Percentiles rank a stretch among this genome's conserved stretches.
Conservation (phyloP, 1,140 invertebrate genomes). For the Neodiprion fabricii region DNA sequence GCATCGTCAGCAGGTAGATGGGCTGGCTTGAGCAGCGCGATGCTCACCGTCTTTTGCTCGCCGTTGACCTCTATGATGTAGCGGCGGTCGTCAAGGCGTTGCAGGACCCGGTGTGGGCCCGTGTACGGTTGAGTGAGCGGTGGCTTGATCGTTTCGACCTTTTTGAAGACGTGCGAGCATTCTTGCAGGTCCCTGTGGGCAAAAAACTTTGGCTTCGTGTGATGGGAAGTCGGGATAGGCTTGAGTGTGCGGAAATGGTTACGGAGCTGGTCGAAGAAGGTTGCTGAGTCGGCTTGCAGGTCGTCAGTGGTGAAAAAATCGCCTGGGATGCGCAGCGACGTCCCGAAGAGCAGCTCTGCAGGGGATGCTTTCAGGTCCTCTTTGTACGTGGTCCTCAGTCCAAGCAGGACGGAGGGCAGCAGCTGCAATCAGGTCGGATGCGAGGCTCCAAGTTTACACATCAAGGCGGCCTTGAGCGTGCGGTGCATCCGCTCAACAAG, state of each 20-base stretch:
- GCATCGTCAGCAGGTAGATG: neutral
- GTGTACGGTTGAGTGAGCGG: slow-evolving; percentile 28
- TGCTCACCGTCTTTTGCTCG: neutral
- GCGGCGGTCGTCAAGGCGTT: slow-evolving; percentile 13
- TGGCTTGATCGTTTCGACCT: slow-evolving; percentile 21
- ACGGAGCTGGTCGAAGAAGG: too few species aligned
- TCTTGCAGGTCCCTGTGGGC: slow-evolving; percentile 22
- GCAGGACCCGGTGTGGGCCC: slow-evolving; percentile 28
- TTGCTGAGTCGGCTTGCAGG: too few species aligned
- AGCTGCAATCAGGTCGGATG: slow-evolving; percentile 25
- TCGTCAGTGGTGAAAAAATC: slow-evolving; percentile 22
- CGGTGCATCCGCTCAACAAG: slow-evolving; percentile 37
- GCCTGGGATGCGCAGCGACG: neutral
- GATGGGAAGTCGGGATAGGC: slow-evolving; percentile 24
- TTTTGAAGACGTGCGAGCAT: slow-evolving; percentile 30
- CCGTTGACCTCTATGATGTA: neutral
- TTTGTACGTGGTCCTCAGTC: slow-evolving; percentile 14
- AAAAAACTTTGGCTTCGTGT: slow-evolving; percentile 26
- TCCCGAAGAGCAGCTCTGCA: slow-evolving; percentile 23
- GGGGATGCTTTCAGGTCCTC: slow-evolving; percentile 17
- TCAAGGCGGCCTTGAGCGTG: slow-evolving; percentile 35
- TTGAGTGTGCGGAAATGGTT: slow-evolving; percentile 21
- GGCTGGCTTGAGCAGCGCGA: neutral
- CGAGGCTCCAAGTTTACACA: slow-evolving; percentile 1
- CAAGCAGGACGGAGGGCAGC: slow-evolving; percentile 36